Percentiles rank a stretch among this genome's conserved stretches.
phyloP scores from a whole-genome alignment of 1,140 invertebrate genomes.

The Drosophila asahinai region DNA sequence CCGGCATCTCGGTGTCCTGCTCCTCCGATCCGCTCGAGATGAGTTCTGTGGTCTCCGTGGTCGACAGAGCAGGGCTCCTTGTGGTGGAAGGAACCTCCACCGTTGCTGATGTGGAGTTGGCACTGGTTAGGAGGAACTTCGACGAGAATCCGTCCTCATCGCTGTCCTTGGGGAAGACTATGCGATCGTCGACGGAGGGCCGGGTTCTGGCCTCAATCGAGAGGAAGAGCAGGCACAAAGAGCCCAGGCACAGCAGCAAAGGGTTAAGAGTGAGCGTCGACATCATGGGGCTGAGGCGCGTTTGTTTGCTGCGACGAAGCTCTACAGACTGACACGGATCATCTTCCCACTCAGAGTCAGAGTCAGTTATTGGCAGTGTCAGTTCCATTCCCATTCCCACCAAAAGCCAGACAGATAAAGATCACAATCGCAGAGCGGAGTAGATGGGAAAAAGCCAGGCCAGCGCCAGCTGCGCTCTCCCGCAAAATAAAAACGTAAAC shows the following conservation, averaged over 20 bases:
- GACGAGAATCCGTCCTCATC: not conserved
- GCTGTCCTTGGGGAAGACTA: conserved; percentile 56
- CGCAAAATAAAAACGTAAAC: conserved; percentile 38
- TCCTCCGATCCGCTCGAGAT: conserved; percentile 1
- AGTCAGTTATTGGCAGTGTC: not conserved
- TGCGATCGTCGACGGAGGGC: conserved; percentile 46
- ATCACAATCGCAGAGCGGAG: conserved; percentile 3
- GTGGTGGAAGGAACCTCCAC: not conserved
- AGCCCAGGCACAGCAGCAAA: conserved; percentile 10
- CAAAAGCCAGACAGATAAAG: conserved; percentile 27
- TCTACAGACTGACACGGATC: conserved; percentile 47
- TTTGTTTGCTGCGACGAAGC: conserved; percentile 56
- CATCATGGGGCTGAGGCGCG: conserved; percentile 34
- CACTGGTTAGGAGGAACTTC: not conserved
- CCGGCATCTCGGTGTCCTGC: conserved; percentile 20
- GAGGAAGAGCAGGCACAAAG: conserved; percentile 27
- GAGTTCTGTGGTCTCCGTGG: not conserved
- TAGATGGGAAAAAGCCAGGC: conserved; percentile 15
- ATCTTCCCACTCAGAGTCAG: conserved; percentile 17
- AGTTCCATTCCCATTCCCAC: conserved; percentile 8
- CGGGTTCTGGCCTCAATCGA: conserved; percentile 26
- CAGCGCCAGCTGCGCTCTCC: conserved; percentile 5
- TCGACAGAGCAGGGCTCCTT: not conserved
- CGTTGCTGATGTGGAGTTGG: not conserved
- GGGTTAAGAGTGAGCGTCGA: conserved; percentile 4